Conservation (phyloP, 2,797 vertebrate genomes). For the Muscicapa striata region DNA sequence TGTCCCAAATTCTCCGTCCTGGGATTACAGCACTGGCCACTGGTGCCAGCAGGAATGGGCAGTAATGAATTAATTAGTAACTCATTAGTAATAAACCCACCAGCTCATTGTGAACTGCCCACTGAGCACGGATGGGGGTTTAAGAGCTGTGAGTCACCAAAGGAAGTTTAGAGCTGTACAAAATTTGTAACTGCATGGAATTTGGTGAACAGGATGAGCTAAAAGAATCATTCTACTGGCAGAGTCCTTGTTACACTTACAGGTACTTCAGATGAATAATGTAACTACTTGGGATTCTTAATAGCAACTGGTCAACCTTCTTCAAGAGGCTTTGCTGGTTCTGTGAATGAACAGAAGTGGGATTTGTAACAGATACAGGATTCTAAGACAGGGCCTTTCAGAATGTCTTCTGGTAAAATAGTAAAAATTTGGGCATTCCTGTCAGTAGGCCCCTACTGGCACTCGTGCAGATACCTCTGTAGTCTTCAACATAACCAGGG, state of each 20-base stretch:
- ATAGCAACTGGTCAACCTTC: background rate
- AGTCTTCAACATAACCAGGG: background rate
- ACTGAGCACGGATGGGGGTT: background rate
- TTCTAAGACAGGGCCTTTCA: background rate
- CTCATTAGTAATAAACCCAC: background rate
- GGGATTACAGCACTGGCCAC: background rate
- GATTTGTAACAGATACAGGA: background rate
- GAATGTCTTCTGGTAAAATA: background rate
- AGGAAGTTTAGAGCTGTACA: background rate
- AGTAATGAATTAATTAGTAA: background rate
- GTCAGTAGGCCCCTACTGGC: background rate
- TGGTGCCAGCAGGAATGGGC: background rate
- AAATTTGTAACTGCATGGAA: background rate
- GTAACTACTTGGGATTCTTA: background rate
- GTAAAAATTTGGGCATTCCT: background rate
- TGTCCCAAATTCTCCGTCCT: rapidly evolving
- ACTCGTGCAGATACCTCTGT: background rate
- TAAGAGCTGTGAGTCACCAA: background rate
- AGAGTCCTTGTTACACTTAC: background rate
- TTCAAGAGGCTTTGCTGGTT: background rate
- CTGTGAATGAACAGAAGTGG: background rate
- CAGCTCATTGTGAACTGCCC: background rate
- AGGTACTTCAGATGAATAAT: background rate
- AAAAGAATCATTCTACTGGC: background rate
- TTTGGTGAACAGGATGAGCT: background rate